Evolutionary conservation across 1,140 invertebrate species (phyloP), one percentile per base, ranked within the genome.

Genomic region (Leptoteleia sp.): DNA sequence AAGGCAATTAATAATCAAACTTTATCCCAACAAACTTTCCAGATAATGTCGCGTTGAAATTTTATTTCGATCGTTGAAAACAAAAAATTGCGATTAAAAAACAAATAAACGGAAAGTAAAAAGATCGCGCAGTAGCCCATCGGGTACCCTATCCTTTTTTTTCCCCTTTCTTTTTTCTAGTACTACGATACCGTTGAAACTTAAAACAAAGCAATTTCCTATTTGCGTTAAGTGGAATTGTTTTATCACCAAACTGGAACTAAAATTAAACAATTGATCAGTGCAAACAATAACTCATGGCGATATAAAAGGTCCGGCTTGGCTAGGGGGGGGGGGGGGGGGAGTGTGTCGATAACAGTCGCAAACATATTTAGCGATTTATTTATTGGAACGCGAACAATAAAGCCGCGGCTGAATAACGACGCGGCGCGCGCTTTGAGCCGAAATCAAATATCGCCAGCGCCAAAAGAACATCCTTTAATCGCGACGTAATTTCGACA

Each of bases 331-430:
- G n/a, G n/a, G n/a, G n/a, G n/a, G n/a, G n/a, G n/a, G n/a, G n/a
- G n/a, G n/a, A n/a, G n/a, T n/a, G n/a, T 38, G 35, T 38, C 35
- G 35, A 38, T 38, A 38, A 8, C 35, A 43, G 40, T 11, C 13
- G 17, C 17, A 43, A 52, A 52, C 48, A 35, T 19, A 25, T 35
- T 35, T 22, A 33, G 15, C 33, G 35, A 55, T 27, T 55, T 55
- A 55, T 55, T 55, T 55, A 55, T 55, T 55, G 13, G 40, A 37
- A 48, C 25, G 45, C 9, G 27, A 43, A 43, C 40, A 43, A 43
- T 43, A 43, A 22, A 35, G n/a, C n/a, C n/a, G n/a, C n/a, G n/a
- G 17, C 6, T 22, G 4, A 22, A 43, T 22, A 22, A n/a, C 8
- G 17, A 8, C 8, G 8, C 16, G 19, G 19, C 19, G 19, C 19